These are phyloP conservation scores for Todus mexicanus DNA, from an alignment of 2,797 vertebrate species.

Conservation along the genomic window DNA sequence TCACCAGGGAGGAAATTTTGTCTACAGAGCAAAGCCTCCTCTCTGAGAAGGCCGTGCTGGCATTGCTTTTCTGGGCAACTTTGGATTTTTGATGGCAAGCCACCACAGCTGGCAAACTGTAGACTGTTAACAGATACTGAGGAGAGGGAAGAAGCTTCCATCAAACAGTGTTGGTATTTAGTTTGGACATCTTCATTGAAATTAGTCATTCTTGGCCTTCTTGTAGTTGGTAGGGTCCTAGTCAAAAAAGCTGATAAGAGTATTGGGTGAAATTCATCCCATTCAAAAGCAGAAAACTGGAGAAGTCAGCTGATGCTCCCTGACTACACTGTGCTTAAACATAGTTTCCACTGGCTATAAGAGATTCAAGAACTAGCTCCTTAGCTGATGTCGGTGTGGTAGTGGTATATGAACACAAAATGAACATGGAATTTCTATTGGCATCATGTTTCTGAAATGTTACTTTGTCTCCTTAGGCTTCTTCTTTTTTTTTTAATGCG, in stretches of 20 bases:
- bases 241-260: not conserved
- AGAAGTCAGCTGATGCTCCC: not conserved
- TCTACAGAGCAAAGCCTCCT: not conserved
- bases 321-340: fast-evolving
- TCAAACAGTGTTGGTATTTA: not conserved
- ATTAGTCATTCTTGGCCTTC: not conserved
- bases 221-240: not conserved
- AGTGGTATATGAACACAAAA: not conserved
- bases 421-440: not conserved
- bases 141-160: not conserved
- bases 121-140: not conserved
- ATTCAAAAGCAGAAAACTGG: not conserved
- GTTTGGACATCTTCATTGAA: not conserved
- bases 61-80: not conserved
- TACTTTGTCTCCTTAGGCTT: not conserved
- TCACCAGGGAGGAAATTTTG: not conserved
- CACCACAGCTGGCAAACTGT: not conserved
- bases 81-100: not conserved
- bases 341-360: not conserved
- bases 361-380: not conserved
- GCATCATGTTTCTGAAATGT: not conserved
- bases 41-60: not conserved
- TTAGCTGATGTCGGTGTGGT: fast-evolving
- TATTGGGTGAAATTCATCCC: no score
- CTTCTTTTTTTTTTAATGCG: not conserved